A percentile compares a stretch with the other conserved stretches of the same genome.
These are phyloP conservation scores for Pogona vitticeps DNA, from an alignment of 2,113 vertebrate genomes.

Conservation along the genomic window DNA sequence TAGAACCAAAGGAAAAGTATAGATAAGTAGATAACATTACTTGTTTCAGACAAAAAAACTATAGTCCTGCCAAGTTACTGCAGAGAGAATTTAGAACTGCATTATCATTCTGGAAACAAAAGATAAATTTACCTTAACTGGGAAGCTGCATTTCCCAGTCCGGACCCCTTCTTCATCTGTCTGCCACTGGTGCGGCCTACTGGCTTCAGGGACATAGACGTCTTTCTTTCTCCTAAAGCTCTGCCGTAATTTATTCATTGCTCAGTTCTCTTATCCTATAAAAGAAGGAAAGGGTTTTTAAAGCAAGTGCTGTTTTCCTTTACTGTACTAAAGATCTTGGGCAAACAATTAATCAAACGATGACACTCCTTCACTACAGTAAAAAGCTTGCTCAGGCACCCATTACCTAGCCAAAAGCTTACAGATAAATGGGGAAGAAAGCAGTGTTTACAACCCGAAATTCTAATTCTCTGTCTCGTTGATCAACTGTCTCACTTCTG, in stretches of 20 bases:
- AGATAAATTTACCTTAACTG: constrained; percentile 90
- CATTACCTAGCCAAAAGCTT: neutral
- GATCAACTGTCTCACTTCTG: too few relatives aligned
- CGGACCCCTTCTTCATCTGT: constrained; percentile 98
- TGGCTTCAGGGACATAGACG: constrained; percentile 96
- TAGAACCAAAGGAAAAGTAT: neutral
- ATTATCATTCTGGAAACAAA: neutral
- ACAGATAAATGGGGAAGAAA: neutral
- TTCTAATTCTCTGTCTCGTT: neutral
- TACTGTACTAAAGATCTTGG: neutral
- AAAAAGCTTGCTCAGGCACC: neutral
- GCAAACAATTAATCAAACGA: neutral
- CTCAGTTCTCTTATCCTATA: constrained; percentile 81
- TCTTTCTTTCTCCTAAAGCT: constrained; percentile 99
- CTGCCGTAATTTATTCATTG: constrained; percentile 99
- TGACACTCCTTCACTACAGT: neutral
- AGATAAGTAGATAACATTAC: constrained; percentile 10
- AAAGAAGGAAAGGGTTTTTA: constrained; percentile 23
- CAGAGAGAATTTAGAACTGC: neutral
- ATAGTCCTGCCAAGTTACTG: constrained; percentile 5
- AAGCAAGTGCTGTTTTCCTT: neutral
- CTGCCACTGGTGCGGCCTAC: constrained; percentile 98
- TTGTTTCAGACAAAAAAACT: constrained; percentile 42
- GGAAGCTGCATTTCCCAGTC: constrained; percentile 96
- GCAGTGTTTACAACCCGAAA: neutral